These are phyloP conservation scores for Sisor rabdophorus DNA, from an alignment of 2,113 vertebrate genomes.

Conservation along the genomic window DNA sequence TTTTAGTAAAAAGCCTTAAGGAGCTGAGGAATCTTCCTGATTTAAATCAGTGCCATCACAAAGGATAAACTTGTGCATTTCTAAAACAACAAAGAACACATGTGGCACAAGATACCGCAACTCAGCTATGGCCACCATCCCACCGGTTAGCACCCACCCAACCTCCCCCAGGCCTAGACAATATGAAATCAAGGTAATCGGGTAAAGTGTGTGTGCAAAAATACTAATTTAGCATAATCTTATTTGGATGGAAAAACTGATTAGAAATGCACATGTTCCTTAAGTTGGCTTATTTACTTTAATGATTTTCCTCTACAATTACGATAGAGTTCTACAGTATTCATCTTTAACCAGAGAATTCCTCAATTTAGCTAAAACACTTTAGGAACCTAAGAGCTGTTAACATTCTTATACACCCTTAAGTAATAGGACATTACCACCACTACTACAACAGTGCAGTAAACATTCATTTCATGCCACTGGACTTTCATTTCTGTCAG, in stretches of 20 bases:
- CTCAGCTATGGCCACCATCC: slow-evolving; percentile 15
- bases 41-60: slow-evolving; percentile 12
- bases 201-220: slow-evolving; percentile 32
- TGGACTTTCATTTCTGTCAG: too few species aligned
- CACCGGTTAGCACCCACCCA: slow-evolving; percentile 15
- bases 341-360: not conserved
- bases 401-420: not conserved
- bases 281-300: not conserved
- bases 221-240: slow-evolving; percentile 39
- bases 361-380: not conserved
- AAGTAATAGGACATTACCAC: too few species aligned
- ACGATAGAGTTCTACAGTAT: not conserved
- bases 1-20: not conserved
- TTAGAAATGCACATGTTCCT: slow-evolving; percentile 19
- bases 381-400: not conserved
- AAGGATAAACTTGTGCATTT: slow-evolving; percentile 5
- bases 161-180: slow-evolving; percentile 21
- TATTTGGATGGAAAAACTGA: slow-evolving; percentile 33
- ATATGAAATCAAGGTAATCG: slow-evolving; percentile 41
- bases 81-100: slow-evolving; percentile 25
- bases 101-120: slow-evolving; percentile 11
- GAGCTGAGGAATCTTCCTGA: not conserved
- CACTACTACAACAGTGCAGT: too few species aligned
- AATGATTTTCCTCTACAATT: not conserved
- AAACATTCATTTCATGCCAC: too few species aligned